Base-by-base conservation (phyloP, 92 coral and sea anemone genomes). In the Phenganax marumi region DNA sequence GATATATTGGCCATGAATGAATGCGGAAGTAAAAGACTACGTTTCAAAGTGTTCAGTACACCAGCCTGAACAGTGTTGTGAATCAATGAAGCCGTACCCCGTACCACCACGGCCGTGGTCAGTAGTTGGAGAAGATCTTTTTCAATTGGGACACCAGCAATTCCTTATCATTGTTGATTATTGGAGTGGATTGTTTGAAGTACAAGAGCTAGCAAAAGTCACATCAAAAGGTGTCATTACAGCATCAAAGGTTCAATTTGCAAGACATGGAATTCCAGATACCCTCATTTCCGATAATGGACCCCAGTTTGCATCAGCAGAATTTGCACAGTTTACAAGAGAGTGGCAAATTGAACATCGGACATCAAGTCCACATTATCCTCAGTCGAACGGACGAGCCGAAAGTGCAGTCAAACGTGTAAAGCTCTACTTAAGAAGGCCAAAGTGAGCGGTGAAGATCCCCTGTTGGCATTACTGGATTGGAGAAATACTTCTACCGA, bases 191-290 rank as follows among this genome's bases (percentile, higher is more conserved):
- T 74, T 49, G 68, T 86, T 81, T 17, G 53, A 86, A 81, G 89
- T 82, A 18, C 84, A 86, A 83, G 86, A 86, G 58, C 43, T 86
- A 23, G 39, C 54, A 25, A 57, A 12, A 68, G 77, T 70, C 12
- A 68, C 85, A 8, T 75, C 86, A 13, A 10, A 11, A 14, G 75
- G 70, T 19, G 90, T 87, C 43, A 70, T 87, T 33, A 68, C 58
- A 13, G 84, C 72, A 64, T 52, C 79, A 47, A 64, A 77, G 47
- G 71, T 79, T 19, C 70, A 82, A 21, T 76, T 87, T 63, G 87
- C 90, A 55, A 87, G 85, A 24, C 87, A 86, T 57, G 81, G 89
- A 8, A 57, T 85, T 17, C 89, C 89, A 10, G 89, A 86, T 12
- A 81, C 76, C 19, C 11, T 86, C 11, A 56, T 86, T 9, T 62